Base-by-base conservation (phyloP, 2,113 vertebrate genomes). In the Copsychus sechellarum region DNA sequence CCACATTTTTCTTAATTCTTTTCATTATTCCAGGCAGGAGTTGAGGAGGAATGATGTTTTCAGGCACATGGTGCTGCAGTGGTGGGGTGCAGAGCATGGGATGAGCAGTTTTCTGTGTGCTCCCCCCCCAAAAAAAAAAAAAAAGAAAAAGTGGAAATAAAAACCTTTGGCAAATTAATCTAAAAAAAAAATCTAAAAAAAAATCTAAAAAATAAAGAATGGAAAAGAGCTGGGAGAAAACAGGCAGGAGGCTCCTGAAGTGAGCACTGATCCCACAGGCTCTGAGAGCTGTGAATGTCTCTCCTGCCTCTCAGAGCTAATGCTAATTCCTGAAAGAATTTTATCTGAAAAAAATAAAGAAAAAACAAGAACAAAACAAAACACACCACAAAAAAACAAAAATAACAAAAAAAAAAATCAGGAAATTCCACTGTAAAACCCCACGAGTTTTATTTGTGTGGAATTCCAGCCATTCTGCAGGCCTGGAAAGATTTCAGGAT, bases 41-140 rank as follows among this genome's bases (percentile, higher is more conserved):
- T 61, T 74, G 2, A 43, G 73, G 20, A 84, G 67, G 45, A 71
- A 14, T 42, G 4, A 77, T 8, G 15, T 36, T 81, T 61, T 54
- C 65, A 50, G 78, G 50, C 26, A 28, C 50, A 9, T 51, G 50
- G 50, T 28, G 89, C 60, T 50, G 48, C 51, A 43, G 61, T 0
- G 5, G 22, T 19, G 64, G 47, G 47, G 24, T 48, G 47, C 47
- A 54, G 53, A 45, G 43, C 12, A 3, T 2, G 2, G 10, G 29
- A 18, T 5, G 12, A 6, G 31, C 8, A 0, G 34, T 43, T 40
- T 31, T 62, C 45, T 1, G 0, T 2, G 40, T 10, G 38, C 54
- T 48, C 2, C 7, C 25, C 23, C 38, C 10, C 11, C 38, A n/a
- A n/a, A n/a, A n/a, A n/a, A 5, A 23, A 22, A 48, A 31, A 12